Percentiles rank a stretch among this genome's conserved stretches.
Evolutionary conservation across 2,797 vertebrate genomes (phyloP).

Genomic region (Cichlasoma orientale): DNA sequence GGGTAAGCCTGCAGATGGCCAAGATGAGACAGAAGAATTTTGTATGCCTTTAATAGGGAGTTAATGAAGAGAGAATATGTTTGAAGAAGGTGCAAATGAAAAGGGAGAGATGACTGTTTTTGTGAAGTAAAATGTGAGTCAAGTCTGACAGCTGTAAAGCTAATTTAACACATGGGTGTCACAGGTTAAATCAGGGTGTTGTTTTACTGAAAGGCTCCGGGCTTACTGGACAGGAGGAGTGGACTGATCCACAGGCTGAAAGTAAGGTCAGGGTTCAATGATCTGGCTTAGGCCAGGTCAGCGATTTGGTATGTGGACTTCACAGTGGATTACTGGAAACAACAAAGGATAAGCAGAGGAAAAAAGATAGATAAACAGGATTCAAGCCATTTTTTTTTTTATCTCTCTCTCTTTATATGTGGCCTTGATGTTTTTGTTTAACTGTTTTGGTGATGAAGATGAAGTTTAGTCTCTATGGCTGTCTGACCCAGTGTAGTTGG

Average conservation of each 20-base stretch:
- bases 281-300: constrained; percentile 33
- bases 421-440: not conserved
- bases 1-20: not conserved
- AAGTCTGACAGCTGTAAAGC: constrained; percentile 2
- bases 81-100: constrained; percentile 14
- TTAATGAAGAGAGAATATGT: not conserved
- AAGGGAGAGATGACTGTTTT: not conserved
- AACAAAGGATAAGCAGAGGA: not conserved
- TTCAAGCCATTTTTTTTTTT: not conserved
- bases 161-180: not conserved
- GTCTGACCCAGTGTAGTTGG: not conserved
- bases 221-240: constrained; percentile 18
- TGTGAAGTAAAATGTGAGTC: not conserved
- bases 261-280: constrained; percentile 42
- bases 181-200: constrained; percentile 24
- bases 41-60: not conserved
- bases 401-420: not conserved
- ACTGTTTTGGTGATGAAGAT: not conserved
- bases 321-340: constrained; percentile 31
- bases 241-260: constrained; percentile 4
- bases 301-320: not conserved
- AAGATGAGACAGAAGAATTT: not conserved
- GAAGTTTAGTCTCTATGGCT: not conserved
- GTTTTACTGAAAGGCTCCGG: not conserved
- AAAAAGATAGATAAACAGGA: not conserved